Evolutionary conservation across 2,113 vertebrate species (phyloP).

Genomic region (Epinephelus cyanopodus): DNA sequence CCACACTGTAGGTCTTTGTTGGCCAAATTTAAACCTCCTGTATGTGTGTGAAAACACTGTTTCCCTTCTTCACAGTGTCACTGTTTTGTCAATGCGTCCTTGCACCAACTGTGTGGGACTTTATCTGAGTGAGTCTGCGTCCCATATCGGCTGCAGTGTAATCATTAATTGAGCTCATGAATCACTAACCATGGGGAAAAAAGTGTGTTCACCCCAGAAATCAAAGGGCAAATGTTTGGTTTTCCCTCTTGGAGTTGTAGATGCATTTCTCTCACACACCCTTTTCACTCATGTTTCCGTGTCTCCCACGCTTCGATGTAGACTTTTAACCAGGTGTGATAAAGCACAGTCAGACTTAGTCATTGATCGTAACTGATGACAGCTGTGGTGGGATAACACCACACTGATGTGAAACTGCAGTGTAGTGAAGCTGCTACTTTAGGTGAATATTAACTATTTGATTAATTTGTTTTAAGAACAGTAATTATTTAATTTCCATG

Average conservation of each 20-base stretch:
- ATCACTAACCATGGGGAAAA: conserved; percentile 67
- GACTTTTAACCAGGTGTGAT: conserved; percentile 16
- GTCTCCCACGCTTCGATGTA: conserved; percentile 18
- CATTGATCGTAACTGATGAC: conserved; percentile 1
- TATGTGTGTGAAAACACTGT: neutral
- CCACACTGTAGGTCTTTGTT: conserved; percentile 50
- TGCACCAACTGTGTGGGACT: neutral
- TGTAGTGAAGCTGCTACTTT: neutral
- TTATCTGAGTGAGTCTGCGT: conserved; percentile 30
- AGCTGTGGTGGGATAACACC: neutral
- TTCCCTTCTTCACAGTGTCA: neutral
- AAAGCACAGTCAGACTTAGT: conserved; percentile 28
- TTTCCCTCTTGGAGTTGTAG: conserved; percentile 47
- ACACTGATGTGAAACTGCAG: neutral
- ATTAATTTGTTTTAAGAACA: no score
- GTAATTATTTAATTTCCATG: no score
- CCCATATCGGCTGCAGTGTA: conserved; percentile 30
- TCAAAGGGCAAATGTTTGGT: conserved; percentile 68
- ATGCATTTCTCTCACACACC: conserved; percentile 25
- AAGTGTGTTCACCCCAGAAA: conserved; percentile 24
- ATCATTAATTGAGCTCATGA: conserved; percentile 65
- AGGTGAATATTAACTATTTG: neutral
- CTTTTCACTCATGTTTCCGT: conserved; percentile 3
- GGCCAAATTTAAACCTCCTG: neutral
- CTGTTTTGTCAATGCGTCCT: neutral